Evolutionary conservation across 2,888 invertebrate genomes (phyloP).

Genomic region (Microctonus hyperodae): DNA sequence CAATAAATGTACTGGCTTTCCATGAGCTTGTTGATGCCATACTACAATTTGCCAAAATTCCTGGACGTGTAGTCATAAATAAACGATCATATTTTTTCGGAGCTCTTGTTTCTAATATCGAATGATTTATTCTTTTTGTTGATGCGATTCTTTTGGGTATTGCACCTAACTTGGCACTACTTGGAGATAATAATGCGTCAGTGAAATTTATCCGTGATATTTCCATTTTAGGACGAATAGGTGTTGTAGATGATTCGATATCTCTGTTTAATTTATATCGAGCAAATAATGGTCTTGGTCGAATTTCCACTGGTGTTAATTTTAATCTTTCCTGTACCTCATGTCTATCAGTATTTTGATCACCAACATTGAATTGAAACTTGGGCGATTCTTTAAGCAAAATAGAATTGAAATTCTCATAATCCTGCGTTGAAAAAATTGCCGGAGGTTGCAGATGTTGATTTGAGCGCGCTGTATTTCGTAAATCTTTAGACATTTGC

Average conservation of each 20-base stretch:
- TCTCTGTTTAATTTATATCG: slow-evolving; percentile 43
- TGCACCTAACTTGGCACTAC: slow-evolving; percentile 27
- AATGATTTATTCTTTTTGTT: neutral
- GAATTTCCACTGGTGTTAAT: slow-evolving; percentile 55
- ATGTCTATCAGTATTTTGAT: slow-evolving; percentile 35
- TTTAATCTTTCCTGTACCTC: slow-evolving; percentile 46
- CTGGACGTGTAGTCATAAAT: slow-evolving; percentile 43
- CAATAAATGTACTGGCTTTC: slow-evolving; percentile 32
- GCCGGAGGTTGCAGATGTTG: neutral
- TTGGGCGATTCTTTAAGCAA: slow-evolving; percentile 53
- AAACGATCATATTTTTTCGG: slow-evolving; percentile 51
- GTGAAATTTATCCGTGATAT: slow-evolving; percentile 41
- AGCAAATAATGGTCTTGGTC: slow-evolving; percentile 46
- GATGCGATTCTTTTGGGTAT: slow-evolving; percentile 17
- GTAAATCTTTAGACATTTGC: slow-evolving; percentile 28
- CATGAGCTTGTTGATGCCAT: slow-evolving; percentile 43
- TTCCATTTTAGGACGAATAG: slow-evolving; percentile 39
- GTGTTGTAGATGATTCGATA: slow-evolving; percentile 20
- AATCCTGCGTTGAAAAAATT: neutral
- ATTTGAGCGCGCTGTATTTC: slow-evolving; percentile 18
- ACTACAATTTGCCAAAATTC: slow-evolving; percentile 28
- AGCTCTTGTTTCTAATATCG: slow-evolving; percentile 21
- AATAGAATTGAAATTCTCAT: slow-evolving; percentile 42
- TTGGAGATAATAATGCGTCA: slow-evolving; percentile 33
- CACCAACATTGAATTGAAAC: slow-evolving; percentile 46